Percentiles rank a stretch among this genome's conserved stretches.
Evolutionary conservation across 2,888 invertebrate genomes (phyloP).

Genomic region (Xylocampa areola): DNA sequence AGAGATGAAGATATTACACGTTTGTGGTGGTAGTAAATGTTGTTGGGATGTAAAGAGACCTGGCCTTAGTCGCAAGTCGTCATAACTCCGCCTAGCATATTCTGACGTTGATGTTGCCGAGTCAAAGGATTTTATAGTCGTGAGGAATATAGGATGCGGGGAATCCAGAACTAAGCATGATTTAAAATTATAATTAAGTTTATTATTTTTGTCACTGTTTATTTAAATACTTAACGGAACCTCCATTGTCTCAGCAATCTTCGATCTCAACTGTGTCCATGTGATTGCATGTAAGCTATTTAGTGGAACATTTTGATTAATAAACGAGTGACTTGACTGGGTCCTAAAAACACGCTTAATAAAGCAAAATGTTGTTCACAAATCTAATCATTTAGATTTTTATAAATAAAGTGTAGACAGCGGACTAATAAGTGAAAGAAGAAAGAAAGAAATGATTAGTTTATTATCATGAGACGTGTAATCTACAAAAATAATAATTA

Average conservation of each 20-base stretch:
- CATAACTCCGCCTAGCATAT: conserved; percentile 17
- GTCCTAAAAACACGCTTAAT: too few species aligned
- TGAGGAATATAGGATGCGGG: conserved; percentile 22
- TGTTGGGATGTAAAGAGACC: conserved; percentile 11
- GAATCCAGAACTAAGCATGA: conserved; percentile 7
- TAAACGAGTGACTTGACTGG: too few species aligned
- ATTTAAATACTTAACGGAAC: conserved; percentile 4
- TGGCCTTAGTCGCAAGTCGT: background rate
- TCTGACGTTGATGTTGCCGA: conserved; percentile 24
- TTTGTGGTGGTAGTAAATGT: conserved; percentile 11
- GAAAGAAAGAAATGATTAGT: too few species aligned
- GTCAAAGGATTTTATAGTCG: conserved; percentile 36
- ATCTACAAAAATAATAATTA: too few species aligned
- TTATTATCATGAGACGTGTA: too few species aligned
- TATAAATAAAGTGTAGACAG: too few species aligned
- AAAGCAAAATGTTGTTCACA: too few species aligned
- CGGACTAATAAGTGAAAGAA: too few species aligned
- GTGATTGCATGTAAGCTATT: too few species aligned
- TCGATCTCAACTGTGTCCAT: too few species aligned
- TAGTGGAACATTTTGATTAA: too few species aligned
- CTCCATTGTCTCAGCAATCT: background rate
- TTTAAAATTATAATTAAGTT: conserved; percentile 27
- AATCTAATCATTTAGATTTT: too few species aligned
- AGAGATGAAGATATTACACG: conserved; percentile 33
- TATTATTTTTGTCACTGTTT: conserved; percentile 5